Evolutionary conservation across 2,113 vertebrate genomes (phyloP).

Genomic region (Campylomormyrus numenius): DNA sequence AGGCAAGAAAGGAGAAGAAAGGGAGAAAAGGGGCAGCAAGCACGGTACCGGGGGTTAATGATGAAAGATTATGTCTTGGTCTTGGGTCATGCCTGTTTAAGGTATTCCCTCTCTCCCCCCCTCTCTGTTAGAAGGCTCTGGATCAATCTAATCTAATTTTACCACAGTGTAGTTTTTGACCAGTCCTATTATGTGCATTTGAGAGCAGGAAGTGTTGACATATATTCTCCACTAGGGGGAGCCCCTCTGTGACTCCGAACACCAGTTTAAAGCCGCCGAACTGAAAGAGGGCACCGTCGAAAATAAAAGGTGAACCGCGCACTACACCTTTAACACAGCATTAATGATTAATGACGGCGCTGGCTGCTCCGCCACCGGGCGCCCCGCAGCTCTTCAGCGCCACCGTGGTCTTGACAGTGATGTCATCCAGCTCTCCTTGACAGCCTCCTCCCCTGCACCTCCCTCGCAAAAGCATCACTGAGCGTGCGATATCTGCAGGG

Average conservation of each 20-base stretch:
- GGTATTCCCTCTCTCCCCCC: not conserved
- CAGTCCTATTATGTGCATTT: not conserved
- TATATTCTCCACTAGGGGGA: conserved; percentile 3
- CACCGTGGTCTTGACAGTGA: not conserved
- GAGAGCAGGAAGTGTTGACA: not conserved
- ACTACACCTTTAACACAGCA: not conserved
- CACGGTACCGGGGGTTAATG: not conserved
- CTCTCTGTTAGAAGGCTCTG: not conserved
- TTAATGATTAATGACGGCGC: not conserved
- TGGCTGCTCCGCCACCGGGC: not conserved
- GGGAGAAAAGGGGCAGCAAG: not conserved
- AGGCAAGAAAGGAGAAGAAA: not conserved
- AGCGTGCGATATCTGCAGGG: conserved; percentile 74
- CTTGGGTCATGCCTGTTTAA: not conserved
- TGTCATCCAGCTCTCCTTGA: not conserved
- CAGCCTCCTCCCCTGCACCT: not conserved
- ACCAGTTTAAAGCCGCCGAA: not conserved
- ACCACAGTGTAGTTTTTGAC: not conserved
- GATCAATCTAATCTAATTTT: not conserved
- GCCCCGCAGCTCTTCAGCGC: not conserved
- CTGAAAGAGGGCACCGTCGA: not conserved
- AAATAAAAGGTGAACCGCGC: not conserved
- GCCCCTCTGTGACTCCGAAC: not conserved
- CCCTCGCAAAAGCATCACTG: conserved; percentile 76
- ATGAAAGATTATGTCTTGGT: not conserved